These are phyloP conservation scores for Conopomorpha cramerella DNA, from an alignment of 1,140 invertebrate species.

Conservation along the genomic window DNA sequence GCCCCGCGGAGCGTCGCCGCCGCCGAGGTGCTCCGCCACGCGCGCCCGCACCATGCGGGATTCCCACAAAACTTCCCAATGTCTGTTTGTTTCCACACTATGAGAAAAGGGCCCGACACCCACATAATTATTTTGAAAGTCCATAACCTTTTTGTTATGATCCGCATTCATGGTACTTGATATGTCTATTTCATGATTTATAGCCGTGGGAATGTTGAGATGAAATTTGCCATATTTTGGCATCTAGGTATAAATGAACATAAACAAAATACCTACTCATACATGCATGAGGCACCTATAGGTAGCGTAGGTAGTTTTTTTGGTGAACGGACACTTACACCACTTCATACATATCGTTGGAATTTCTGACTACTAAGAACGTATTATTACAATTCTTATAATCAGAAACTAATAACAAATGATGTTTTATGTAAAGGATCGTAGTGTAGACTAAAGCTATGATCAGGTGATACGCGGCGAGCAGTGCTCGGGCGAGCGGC, in stretches of 20 bases:
- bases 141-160: constrained; percentile 40
- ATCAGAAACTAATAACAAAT: neutral
- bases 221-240: neutral
- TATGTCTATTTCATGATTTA: constrained; percentile 47
- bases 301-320: too few species aligned
- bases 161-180: constrained; percentile 32
- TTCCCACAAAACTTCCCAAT: constrained; percentile 43
- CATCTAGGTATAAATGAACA: too few species aligned
- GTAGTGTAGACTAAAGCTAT: neutral
- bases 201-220: constrained; percentile 39
- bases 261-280: neutral
- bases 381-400: neutral
- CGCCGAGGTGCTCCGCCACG: constrained; percentile 9
- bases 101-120: constrained; percentile 36
- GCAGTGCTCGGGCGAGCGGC: constrained; percentile 7
- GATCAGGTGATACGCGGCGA: neutral
- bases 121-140: constrained; percentile 53
- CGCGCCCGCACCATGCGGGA: constrained; percentile 17
- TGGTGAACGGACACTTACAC: too few species aligned
- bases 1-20: constrained; percentile 11
- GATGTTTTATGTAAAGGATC: neutral
- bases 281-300: neutral
- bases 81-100: constrained; percentile 36
- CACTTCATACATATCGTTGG: too few species aligned
- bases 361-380: too few species aligned